A percentile compares a stretch with the other conserved stretches of the same genome.
Evolutionary conservation across 2,888 invertebrate species (phyloP).

Genomic region (Chalcis sispes): DNA sequence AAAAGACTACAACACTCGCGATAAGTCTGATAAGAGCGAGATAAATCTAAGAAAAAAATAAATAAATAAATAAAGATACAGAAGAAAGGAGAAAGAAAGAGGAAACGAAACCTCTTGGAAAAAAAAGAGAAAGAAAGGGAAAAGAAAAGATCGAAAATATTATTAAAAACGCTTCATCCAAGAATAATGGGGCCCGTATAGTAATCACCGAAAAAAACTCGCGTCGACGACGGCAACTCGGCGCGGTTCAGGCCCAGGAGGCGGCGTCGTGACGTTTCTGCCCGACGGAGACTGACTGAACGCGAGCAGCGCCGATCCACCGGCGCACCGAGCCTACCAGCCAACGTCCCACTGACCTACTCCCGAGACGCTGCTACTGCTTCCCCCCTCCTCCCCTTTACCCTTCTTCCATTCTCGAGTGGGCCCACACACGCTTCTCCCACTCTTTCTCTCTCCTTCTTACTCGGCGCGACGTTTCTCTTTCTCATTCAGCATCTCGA

Average conservation of each 20-base stretch:
- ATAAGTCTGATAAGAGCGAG: no score
- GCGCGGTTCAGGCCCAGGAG: constrained; percentile 60
- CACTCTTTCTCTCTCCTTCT: constrained; percentile 13
- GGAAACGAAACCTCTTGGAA: not conserved
- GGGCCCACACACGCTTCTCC: constrained; percentile 36
- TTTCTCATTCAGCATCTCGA: constrained; percentile 34
- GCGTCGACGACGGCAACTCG: constrained; percentile 34
- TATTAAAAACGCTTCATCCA: constrained; percentile 66
- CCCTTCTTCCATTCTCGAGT: no score
- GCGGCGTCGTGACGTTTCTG: constrained; percentile 70
- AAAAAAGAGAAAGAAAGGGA: constrained; percentile 11
- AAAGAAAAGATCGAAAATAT: not conserved
- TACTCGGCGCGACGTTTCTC: constrained; percentile 33
- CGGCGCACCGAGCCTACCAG: constrained; percentile 60
- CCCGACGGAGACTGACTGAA: constrained; percentile 75
- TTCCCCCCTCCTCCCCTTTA: no score
- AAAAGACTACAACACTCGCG: no score
- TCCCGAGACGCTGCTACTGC: constrained; percentile 59
- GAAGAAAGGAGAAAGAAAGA: not conserved
- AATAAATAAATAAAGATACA: not conserved
- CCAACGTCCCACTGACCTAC: constrained; percentile 76
- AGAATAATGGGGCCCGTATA: constrained; percentile 40
- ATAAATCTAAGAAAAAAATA: constrained; percentile 2
- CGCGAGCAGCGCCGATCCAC: constrained; percentile 60
- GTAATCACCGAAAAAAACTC: constrained; percentile 41